These are phyloP conservation scores for Rattus rattus DNA, from an alignment of 2,113 vertebrate species.

Conservation along the genomic window DNA sequence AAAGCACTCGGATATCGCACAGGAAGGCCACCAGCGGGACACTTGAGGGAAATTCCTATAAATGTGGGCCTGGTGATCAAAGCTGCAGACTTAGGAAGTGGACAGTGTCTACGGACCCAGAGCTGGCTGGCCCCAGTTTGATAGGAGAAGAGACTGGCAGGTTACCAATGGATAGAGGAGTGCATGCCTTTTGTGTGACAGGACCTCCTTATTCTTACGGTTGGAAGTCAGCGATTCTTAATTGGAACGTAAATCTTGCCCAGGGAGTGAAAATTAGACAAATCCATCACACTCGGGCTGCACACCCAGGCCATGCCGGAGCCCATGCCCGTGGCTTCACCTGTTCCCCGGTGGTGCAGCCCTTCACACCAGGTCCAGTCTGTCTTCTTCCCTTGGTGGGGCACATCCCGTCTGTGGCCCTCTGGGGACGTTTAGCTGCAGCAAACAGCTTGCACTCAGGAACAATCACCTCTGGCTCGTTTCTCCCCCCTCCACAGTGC, in stretches of 20 bases:
- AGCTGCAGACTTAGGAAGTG: neutral
- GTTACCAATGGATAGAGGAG: too few relatives aligned
- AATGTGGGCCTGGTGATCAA: neutral
- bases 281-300: accelerated
- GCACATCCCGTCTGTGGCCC: neutral
- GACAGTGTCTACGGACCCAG: accelerated
- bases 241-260: neutral
- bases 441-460: neutral
- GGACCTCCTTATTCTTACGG: neutral
- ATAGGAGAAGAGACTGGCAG: accelerated
- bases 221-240: neutral
- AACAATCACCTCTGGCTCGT: neutral
- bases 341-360: accelerated
- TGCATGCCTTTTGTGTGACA: neutral
- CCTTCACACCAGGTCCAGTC: accelerated
- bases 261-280: neutral
- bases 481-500: constrained; percentile 82
- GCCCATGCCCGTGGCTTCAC: accelerated
- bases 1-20: neutral
- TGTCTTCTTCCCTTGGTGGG: neutral
- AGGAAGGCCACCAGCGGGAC: neutral
- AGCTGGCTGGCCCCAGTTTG: neutral
- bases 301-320: neutral
- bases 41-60: neutral
- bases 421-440: neutral